Percentiles rank a stretch among this genome's conserved stretches.
These are phyloP conservation scores for Pelusios castaneus DNA, from an alignment of 2,113 vertebrate species.

Conservation along the genomic window DNA sequence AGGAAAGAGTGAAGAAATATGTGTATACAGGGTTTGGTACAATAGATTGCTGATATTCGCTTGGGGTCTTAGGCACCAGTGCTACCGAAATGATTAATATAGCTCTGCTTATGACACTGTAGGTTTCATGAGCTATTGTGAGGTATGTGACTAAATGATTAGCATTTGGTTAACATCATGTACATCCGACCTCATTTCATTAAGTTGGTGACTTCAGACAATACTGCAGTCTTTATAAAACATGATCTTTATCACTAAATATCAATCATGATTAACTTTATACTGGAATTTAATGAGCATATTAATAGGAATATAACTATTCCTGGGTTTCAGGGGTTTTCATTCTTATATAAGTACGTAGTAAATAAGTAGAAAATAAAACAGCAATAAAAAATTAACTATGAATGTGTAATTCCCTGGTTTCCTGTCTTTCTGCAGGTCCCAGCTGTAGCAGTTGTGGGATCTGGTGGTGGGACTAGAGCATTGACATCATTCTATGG, in stretches of 20 bases:
- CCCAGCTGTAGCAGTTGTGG: constrained; percentile 82
- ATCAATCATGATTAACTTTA: not conserved
- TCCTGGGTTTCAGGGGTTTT: not conserved
- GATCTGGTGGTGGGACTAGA: constrained; percentile 86
- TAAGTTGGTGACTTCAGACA: not conserved
- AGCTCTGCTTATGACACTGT: not conserved
- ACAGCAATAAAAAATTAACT: not conserved
- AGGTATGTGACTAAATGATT: not conserved
- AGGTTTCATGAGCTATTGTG: not conserved
- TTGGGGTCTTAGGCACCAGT: not conserved
- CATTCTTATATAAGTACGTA: not conserved
- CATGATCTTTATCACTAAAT: not conserved
- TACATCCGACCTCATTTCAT: not conserved
- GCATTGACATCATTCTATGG: constrained; percentile 85
- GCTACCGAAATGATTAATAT: not conserved
- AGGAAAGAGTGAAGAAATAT: not conserved
- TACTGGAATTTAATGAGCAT: not conserved
- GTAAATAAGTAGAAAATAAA: not conserved
- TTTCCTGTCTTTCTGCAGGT: constrained; percentile 72
- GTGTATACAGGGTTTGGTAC: not conserved
- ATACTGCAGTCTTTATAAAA: not conserved
- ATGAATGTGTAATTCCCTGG: not conserved
- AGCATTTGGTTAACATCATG: not conserved
- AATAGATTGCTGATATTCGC: not conserved
- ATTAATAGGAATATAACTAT: not conserved